Conservation (phyloP, 2,797 vertebrate species). For the Lacerta viridis region DNA sequence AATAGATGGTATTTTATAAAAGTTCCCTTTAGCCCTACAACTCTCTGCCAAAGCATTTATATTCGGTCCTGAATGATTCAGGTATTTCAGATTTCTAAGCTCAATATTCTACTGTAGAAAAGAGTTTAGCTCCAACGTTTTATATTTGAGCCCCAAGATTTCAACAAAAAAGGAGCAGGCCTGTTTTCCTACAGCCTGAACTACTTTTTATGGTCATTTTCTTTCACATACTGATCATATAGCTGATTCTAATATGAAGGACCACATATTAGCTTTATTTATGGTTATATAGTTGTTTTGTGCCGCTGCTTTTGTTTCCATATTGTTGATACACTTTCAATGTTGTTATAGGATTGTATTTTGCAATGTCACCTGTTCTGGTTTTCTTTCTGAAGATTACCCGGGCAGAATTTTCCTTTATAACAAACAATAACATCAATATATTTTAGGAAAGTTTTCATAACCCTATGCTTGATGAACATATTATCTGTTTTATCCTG, state of each 20-base stretch:
- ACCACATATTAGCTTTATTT: neutral
- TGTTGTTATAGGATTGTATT: neutral
- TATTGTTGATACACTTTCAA: neutral
- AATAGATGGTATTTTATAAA: neutral
- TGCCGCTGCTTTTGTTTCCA: neutral
- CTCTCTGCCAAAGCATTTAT: neutral
- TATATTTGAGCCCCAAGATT: neutral
- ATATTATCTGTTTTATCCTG: neutral
- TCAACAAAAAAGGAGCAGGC: neutral
- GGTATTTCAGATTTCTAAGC: neutral
- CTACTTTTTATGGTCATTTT: neutral
- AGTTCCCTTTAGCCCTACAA: neutral
- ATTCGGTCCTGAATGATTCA: neutral
- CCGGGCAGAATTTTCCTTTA: neutral
- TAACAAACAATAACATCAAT: neutral
- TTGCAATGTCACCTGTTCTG: neutral
- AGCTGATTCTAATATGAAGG: neutral
- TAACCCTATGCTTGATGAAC: neutral
- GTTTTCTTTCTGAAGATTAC: neutral
- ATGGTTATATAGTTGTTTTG: neutral
- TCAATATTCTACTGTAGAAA: neutral
- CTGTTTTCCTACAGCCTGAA: neutral
- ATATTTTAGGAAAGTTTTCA: slow-evolving; percentile 5
- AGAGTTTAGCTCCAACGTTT: neutral
- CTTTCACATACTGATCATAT: neutral